Evolutionary conservation across 2,888 invertebrate species (phyloP).

Genomic region (Nomada ruficornis): DNA sequence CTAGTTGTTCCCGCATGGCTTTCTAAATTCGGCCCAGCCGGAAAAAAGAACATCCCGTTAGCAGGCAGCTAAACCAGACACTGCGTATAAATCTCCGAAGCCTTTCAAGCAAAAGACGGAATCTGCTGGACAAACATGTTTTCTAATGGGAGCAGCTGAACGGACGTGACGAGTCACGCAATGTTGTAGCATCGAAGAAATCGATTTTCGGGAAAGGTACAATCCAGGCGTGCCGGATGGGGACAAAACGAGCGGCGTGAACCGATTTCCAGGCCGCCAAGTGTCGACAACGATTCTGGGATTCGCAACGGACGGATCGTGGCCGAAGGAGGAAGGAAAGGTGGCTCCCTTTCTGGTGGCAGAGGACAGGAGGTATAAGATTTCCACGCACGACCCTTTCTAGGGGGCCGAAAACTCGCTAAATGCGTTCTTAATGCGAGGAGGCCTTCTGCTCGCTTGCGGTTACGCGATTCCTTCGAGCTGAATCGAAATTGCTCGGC

Average conservation of each 20-base stretch:
- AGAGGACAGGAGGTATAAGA: constrained; percentile 57
- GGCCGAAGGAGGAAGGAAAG: constrained; percentile 30
- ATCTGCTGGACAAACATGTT: constrained; percentile 36
- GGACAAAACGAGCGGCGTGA: constrained; percentile 34
- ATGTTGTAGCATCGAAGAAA: constrained; percentile 63
- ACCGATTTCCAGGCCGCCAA: constrained; percentile 60
- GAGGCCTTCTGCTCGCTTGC: constrained; percentile 61
- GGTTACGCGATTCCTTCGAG: constrained; percentile 70
- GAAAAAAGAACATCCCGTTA: background rate
- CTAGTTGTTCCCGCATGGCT: background rate
- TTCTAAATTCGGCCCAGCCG: constrained; percentile 31
- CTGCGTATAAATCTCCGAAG: background rate
- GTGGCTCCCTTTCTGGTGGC: constrained; percentile 20
- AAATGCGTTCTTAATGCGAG: constrained; percentile 79
- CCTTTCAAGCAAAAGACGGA: constrained; percentile 5
- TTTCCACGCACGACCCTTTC: constrained; percentile 74
- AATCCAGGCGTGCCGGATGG: background rate
- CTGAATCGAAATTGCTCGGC: constrained; percentile 11
- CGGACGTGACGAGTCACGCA: constrained; percentile 73
- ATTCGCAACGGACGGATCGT: constrained; percentile 69
- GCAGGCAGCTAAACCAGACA: background rate
- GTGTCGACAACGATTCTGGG: constrained; percentile 64
- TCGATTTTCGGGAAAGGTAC: constrained; percentile 55
- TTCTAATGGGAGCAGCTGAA: constrained; percentile 72
- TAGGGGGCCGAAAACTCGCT: constrained; percentile 69